A percentile compares a stretch with the other conserved stretches of the same genome.
Evolutionary conservation across 92 coral and sea anemone genomes (phyloP).

Genomic region (Plumapathes pennacea): DNA sequence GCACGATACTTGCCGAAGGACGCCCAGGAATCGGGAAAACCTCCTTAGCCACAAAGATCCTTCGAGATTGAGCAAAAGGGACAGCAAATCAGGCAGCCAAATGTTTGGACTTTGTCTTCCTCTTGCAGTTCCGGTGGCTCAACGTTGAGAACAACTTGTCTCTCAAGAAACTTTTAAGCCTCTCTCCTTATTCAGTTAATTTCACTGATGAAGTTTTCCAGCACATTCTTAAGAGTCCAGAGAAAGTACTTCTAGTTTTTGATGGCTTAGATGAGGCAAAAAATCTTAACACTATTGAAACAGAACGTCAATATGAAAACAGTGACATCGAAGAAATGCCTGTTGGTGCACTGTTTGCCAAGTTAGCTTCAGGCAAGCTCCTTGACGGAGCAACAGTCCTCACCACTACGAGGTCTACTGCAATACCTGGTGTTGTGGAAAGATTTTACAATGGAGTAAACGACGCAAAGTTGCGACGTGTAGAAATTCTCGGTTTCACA

Average conservation of each 20-base stretch:
- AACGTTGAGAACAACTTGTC: constrained; percentile 28
- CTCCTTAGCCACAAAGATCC: constrained; percentile 28
- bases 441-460: no score
- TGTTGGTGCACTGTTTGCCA: constrained; percentile 32
- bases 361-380: constrained; percentile 19
- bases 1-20: constrained; percentile 38
- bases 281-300: constrained; percentile 6
- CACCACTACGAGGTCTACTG: constrained; percentile 53
- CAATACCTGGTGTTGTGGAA: constrained; percentile 4
- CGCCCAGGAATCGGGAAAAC: constrained; percentile 71
- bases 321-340: constrained; percentile 9
- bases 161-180: constrained; percentile 18
- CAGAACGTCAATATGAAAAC: constrained; percentile 1
- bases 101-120: constrained; percentile 9
- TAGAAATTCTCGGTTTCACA: constrained; percentile 60
- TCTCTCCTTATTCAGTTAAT: neutral
- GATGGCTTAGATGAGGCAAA: constrained; percentile 68
- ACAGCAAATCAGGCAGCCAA: neutral
- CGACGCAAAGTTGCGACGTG: no score
- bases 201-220: constrained; percentile 15
- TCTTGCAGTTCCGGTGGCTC: constrained; percentile 36
- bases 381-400: constrained; percentile 50
- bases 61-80: constrained; percentile 36
- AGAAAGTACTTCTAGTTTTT: constrained; percentile 36
- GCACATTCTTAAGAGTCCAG: constrained; percentile 24